phyloP scores from a whole-genome alignment of 2,888 invertebrate genomes.

The Augochlorella aurata region DNA sequence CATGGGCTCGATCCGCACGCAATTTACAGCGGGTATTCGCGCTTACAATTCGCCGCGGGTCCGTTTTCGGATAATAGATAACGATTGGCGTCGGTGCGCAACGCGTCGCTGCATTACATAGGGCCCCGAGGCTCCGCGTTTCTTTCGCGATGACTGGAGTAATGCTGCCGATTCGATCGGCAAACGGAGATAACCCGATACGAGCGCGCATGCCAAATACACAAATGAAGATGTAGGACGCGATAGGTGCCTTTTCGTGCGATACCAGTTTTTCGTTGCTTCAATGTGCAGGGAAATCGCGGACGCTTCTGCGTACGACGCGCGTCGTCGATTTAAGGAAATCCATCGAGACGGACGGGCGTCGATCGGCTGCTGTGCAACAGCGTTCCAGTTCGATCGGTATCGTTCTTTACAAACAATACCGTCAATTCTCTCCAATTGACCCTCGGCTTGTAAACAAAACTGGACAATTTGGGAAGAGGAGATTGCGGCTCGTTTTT shows the following conservation, averaged over 20 bases:
- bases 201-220: constrained; percentile 48
- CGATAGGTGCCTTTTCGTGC: constrained; percentile 57
- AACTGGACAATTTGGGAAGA: too few species aligned
- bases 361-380: neutral
- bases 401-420: neutral
- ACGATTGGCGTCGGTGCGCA: constrained; percentile 60
- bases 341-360: neutral
- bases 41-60: constrained; percentile 76
- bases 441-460: too few species aligned
- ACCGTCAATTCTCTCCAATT: too few species aligned
- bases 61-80: constrained; percentile 75
- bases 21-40: constrained; percentile 61
- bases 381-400: neutral
- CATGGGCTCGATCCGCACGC: constrained; percentile 77
- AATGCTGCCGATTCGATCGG: constrained; percentile 57
- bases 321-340: constrained; percentile 26
- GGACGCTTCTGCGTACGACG: neutral
- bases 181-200: constrained; percentile 55
- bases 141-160: constrained; percentile 50
- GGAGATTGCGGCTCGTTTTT: too few species aligned
- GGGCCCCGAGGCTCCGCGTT: constrained; percentile 53
- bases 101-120: constrained; percentile 47
- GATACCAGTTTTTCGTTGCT: constrained; percentile 51
- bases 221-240: constrained; percentile 60
- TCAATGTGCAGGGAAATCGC: constrained; percentile 21